These are phyloP conservation scores for Laterallus jamaicensis DNA, from an alignment of 2,113 vertebrate genomes.

Conservation along the genomic window DNA sequence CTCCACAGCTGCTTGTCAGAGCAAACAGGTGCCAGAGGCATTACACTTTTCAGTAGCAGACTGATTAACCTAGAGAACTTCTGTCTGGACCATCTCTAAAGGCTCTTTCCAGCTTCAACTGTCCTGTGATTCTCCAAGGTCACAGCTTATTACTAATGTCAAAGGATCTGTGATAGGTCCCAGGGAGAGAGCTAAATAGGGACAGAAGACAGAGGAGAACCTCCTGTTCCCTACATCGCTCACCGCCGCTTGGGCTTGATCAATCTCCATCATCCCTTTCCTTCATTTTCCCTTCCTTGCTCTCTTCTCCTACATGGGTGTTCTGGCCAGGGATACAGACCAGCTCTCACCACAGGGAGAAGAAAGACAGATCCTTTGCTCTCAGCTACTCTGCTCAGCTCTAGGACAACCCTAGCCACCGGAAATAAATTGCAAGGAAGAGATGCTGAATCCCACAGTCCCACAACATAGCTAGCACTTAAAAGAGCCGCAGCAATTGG, in stretches of 20 bases:
- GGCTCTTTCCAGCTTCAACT: not conserved
- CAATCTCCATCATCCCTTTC: not conserved
- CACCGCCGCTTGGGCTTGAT: not conserved
- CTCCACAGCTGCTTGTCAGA: conserved; percentile 1
- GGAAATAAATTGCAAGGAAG: not conserved
- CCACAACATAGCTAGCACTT: not conserved
- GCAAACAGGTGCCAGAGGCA: not conserved
- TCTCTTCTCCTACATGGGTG: not conserved
- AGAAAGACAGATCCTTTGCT: not conserved
- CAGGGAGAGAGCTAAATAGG: not conserved
- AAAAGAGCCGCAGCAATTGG: not conserved
- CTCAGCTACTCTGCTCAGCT: not conserved
- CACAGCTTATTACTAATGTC: not conserved
- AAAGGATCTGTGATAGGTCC: not conserved
- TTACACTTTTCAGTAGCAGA: not conserved
- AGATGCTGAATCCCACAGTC: not conserved
- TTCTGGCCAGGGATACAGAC: not conserved
- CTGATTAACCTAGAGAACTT: not conserved
- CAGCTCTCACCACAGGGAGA: not conserved
- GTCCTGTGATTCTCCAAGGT: not conserved
- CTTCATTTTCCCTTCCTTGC: not conserved
- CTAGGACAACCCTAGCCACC: not conserved
- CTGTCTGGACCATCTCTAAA: not conserved
- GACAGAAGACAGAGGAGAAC: not conserved
- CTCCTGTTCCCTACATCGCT: not conserved